Base-by-base conservation (phyloP, 2,113 vertebrate species). In the Lepus europaeus region DNA sequence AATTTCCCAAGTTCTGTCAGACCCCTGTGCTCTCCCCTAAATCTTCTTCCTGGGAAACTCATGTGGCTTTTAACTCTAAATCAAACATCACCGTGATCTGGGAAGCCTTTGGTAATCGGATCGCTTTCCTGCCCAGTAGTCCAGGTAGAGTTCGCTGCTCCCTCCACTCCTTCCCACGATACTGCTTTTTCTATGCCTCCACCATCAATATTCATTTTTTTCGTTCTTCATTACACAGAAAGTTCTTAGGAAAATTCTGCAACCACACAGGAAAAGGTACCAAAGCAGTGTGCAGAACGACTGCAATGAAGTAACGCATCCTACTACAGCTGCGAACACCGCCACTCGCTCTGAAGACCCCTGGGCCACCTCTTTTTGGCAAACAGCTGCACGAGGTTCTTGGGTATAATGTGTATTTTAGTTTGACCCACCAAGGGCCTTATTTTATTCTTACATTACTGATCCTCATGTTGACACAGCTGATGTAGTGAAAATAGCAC, bases 1-100 rank as follows among this genome's bases (percentile, higher is more conserved):
- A 72, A 49, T 68, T 91, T 91, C 68, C 61, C 61, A 73, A 94
- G 66, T 82, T 81, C 88, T 93, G 27, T 96, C 33, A 17, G 61
- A 77, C 33, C 19, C 36, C 49, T 81, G 19, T 1, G 1, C 27
- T 22, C 9, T 89, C 29, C 39, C 29, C 33, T 87, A 81, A 91
- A 89, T 93, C 72, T 89, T 53, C 80, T 87, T 29, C 45, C 83
- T 80, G 12, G 56, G 81, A 22, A 94, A 69, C 56, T 17, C 27
- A 78, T 22, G 68, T 94, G 89, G 20, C 33, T 53, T 76, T 90
- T 73, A 87, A 89, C 59, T 81, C 53, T 91, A 81, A 81, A 91
- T 69, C 49, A 85, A 85, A 53, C 36, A 11, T 51, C 51, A 76
- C 9, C 87, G 79, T 90, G 74, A 59, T 56, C 88, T 82, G 19